phyloP scores from a whole-genome alignment of 2,113 vertebrate species.

The Gallinago jamesoni region DNA sequence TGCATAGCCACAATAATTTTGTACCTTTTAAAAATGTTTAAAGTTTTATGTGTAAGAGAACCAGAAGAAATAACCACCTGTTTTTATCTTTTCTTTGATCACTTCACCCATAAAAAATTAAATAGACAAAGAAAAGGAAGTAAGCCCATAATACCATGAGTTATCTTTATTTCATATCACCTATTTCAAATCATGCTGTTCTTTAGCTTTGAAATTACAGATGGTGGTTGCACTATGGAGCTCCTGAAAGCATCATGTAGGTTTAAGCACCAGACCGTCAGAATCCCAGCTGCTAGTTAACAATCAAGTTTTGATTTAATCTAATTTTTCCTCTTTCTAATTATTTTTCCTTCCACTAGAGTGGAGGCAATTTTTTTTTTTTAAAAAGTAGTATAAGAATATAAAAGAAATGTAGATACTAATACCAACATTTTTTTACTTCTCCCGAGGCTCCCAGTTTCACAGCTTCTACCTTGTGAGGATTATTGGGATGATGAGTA shows the following conservation, averaged over 20 bases:
- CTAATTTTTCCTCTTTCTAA: not conserved
- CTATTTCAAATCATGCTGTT: not conserved
- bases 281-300: conserved; percentile 21
- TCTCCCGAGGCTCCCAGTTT: not conserved
- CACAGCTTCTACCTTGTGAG: not conserved
- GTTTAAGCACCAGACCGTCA: not conserved
- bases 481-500: not conserved
- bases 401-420: not conserved
- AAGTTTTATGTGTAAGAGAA: not conserved
- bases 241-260: not conserved
- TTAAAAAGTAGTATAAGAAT: not conserved
- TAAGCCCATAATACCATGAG: not conserved
- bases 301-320: not conserved
- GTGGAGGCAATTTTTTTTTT: not conserved
- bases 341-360: conserved; percentile 5
- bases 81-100: not conserved
- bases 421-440: not conserved
- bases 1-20: not conserved
- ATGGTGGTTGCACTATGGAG: not conserved
- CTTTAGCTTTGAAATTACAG: not conserved
- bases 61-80: not conserved
- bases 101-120: not conserved
- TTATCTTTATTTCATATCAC: not conserved
- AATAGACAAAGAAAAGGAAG: not conserved
- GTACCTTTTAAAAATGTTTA: not conserved